Evolutionary conservation across 2,888 invertebrate species (phyloP).

Genomic region (Amiota communis): DNA sequence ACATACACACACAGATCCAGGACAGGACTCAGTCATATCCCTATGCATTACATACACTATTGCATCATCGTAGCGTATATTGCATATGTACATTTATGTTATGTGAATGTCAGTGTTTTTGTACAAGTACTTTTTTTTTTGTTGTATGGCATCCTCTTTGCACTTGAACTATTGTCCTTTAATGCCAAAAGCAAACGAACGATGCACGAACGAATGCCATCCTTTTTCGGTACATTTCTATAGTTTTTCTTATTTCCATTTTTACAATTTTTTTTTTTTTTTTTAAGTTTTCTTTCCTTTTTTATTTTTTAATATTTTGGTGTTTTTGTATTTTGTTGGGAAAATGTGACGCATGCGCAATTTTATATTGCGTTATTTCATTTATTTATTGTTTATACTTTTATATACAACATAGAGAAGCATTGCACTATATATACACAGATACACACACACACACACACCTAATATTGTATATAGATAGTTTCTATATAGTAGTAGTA

Average conservation of each 20-base stretch:
- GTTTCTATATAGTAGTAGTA: slow-evolving; percentile 12
- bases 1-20: not conserved
- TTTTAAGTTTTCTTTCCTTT: slow-evolving; percentile 35
- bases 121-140: slow-evolving; percentile 17
- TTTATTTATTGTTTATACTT: slow-evolving; percentile 13
- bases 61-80: not conserved
- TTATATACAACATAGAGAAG: not conserved
- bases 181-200: slow-evolving; percentile 38
- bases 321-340: slow-evolving; percentile 38
- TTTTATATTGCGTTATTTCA: slow-evolving; percentile 26
- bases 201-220: slow-evolving; percentile 46
- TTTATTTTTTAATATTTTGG: slow-evolving; percentile 26
- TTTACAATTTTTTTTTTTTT: slow-evolving; percentile 36
- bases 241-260: slow-evolving; percentile 32
- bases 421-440: not conserved
- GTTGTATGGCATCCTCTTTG: slow-evolving; percentile 64
- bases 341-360: slow-evolving; percentile 55
- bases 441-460: slow-evolving; percentile 30
- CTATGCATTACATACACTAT: not conserved
- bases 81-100: not conserved
- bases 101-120: slow-evolving; percentile 27
- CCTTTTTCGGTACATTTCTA: slow-evolving; percentile 53
- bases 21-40: not conserved
- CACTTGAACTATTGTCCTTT: slow-evolving; percentile 71
- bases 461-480: slow-evolving; percentile 31